Conservation (phyloP, 2,113 vertebrate species). For the Agapornis roseicollis region DNA sequence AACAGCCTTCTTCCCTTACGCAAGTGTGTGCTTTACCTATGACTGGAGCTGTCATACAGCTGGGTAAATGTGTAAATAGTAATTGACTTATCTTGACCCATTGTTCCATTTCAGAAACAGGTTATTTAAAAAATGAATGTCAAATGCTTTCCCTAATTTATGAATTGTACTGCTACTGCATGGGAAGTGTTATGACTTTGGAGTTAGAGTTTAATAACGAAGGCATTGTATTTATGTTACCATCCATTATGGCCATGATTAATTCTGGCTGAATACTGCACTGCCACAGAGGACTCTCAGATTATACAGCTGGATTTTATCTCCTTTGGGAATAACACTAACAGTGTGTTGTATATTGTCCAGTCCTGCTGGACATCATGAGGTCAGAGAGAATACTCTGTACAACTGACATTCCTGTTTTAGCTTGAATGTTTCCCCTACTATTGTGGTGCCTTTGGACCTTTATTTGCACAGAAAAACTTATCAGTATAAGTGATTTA, state of each 20-base stretch:
- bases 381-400: neutral
- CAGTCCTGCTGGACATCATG: neutral
- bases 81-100: constrained; percentile 9
- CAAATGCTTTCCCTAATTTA: neutral
- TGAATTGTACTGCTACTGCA: neutral
- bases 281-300: neutral
- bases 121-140: constrained; percentile 11
- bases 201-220: neutral
- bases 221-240: neutral
- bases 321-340: neutral
- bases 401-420: neutral
- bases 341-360: neutral
- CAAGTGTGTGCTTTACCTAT: neutral
- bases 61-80: neutral
- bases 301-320: neutral
- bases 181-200: neutral
- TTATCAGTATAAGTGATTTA: neutral
- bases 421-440: neutral
- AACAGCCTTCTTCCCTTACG: neutral
- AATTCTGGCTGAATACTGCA: neutral
- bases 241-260: neutral
- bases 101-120: constrained; percentile 5
- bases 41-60: neutral
- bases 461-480: neutral
- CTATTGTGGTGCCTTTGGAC: neutral